Evolutionary conservation across 2,888 invertebrate genomes (phyloP).

Genomic region (Ommatoiulus sabulosus): DNA sequence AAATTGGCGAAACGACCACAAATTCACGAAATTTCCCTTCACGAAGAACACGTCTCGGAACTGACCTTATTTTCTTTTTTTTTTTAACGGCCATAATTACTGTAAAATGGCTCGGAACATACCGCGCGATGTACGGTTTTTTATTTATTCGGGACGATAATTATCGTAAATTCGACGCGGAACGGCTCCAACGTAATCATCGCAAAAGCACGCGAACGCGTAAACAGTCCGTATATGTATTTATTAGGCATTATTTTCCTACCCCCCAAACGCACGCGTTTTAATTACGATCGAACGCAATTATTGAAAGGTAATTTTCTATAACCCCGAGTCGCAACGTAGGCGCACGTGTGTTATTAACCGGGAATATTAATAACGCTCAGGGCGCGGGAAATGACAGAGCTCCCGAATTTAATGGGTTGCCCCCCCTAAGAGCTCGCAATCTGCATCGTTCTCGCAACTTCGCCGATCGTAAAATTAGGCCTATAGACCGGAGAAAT

Average conservation of each 20-base stretch:
- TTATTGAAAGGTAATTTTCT: slow-evolving; percentile 25
- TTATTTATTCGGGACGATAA: neutral
- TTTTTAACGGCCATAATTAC: neutral
- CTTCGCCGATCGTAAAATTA: neutral
- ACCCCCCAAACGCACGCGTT: neutral
- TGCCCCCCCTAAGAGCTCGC: neutral
- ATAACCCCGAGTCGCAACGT: neutral
- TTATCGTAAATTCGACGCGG: neutral
- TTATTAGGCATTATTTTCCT: neutral
- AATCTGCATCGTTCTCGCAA: neutral
- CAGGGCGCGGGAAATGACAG: neutral
- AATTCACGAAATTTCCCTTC: slow-evolving; percentile 2
- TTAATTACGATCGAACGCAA: slow-evolving; percentile 18
- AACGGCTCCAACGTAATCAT: neutral
- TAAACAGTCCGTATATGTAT: neutral
- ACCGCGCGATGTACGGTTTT: neutral
- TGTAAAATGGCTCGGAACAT: neutral
- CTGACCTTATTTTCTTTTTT: neutral
- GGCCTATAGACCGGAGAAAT: neutral
- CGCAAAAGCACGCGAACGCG: neutral
- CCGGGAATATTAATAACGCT: neutral
- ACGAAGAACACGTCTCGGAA: neutral
- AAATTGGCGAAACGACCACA: neutral
- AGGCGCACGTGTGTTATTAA: neutral
- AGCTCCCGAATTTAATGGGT: neutral